phyloP scores from a whole-genome alignment of 2,113 vertebrate species.

The Cochlearius cochlearius region DNA sequence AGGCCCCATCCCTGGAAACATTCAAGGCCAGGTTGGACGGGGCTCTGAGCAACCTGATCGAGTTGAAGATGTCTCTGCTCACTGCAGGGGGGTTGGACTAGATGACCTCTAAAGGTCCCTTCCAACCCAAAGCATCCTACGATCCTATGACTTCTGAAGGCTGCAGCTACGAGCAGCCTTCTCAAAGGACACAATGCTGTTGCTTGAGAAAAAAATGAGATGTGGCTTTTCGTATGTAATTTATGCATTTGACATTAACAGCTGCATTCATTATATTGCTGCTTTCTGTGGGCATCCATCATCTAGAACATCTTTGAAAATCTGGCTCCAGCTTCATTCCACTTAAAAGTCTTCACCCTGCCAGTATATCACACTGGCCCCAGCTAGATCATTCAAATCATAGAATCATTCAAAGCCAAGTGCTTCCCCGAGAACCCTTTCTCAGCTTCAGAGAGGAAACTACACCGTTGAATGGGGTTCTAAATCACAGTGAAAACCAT shows the following conservation, averaged over 20 bases:
- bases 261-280: background rate
- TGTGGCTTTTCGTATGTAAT: background rate
- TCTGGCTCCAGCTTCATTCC: background rate
- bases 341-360: background rate
- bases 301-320: background rate
- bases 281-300: background rate
- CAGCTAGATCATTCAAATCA: background rate
- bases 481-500: background rate
- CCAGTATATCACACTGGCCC: background rate
- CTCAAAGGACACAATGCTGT: background rate
- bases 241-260: background rate
- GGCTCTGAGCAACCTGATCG: no score
- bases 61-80: no score
- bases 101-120: no score
- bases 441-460: background rate
- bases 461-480: background rate
- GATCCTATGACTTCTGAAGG: background rate
- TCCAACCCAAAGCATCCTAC: no score
- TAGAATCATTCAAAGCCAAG: background rate
- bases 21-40: no score
- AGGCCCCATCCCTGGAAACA: no score
- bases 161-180: background rate
- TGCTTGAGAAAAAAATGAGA: background rate
- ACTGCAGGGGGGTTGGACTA: no score
- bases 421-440: background rate